Evolutionary conservation across 2,113 vertebrate species (phyloP).

Genomic region (Syngnathus scovelli): DNA sequence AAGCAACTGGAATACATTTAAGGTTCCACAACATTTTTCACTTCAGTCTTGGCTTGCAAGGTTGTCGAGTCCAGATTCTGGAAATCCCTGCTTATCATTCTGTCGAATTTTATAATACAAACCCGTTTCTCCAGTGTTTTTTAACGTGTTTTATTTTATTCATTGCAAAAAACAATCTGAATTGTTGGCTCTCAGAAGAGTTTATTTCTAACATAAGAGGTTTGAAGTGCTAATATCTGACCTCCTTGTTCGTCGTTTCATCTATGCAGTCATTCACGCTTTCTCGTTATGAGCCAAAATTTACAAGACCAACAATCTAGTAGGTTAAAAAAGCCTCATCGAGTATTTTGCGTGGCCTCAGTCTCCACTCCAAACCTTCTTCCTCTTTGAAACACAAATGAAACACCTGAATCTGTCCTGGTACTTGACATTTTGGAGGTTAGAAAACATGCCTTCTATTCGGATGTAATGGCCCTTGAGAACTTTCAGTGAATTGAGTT

Average conservation of each 20-base stretch:
- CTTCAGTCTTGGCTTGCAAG: constrained; percentile 23
- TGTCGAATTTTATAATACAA: not conserved
- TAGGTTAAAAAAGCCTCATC: too few species aligned
- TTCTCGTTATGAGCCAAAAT: too few species aligned
- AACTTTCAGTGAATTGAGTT: not conserved
- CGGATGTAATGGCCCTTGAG: not conserved
- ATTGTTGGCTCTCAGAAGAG: too few species aligned
- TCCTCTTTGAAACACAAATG: not conserved
- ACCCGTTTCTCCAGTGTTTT: not conserved
- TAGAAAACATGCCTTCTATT: not conserved
- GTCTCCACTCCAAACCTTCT: not conserved
- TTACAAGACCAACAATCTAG: too few species aligned
- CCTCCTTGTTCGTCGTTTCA: too few species aligned
- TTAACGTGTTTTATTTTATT: not conserved
- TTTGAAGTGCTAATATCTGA: too few species aligned
- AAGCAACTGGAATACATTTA: constrained; percentile 69
- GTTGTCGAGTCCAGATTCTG: not conserved
- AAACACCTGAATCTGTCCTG: not conserved
- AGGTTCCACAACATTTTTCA: constrained; percentile 37
- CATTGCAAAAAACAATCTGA: not conserved
- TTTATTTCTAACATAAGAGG: too few species aligned
- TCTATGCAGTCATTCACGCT: too few species aligned
- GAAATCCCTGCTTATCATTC: not conserved
- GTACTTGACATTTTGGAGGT: not conserved
- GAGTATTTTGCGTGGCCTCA: not conserved